Evolutionary conservation across 2,113 vertebrate species (phyloP), one percentile per base, ranked within the genome.

Genomic region (Tachysurus vachellii): DNA sequence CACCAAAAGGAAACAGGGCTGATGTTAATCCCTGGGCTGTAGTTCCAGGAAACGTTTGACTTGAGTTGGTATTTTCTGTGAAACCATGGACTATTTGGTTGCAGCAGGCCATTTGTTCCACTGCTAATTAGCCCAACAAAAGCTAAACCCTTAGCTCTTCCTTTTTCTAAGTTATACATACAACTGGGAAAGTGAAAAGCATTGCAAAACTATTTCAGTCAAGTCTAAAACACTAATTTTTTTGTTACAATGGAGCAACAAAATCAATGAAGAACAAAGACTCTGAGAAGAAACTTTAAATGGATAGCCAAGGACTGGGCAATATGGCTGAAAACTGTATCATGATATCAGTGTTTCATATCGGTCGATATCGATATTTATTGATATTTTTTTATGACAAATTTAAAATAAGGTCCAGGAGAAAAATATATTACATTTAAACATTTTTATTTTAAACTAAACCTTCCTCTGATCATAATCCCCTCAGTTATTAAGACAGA

Each of bases 1-100:
- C 76, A 31, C 50, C 76, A 79, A 79, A 79, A 79, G 23, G 50
- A 56, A 79, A 79, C 7, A 1, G 0, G 50, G 16, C 76, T 79
- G 11, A 56, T 56, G 9, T 54, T 54, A 26, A 28, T 56, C 31
- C n/a, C 53, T 56, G n/a, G 14, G 50, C 50, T 79, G 50, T 31
- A 79, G 76, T 56, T 79, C 50, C 76, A 36, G 77, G 77, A 59
- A 80, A 80, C 28, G 5, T 59, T 80, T 80, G 12, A 59, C 54
- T 23, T 59, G 8, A 57, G n/a, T 10, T 28, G 50, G 50, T 17
- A 3, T 56, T 56, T 59, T 57, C 75, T 54, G 28, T 54, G 26
- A 77, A n/a, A 28, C 23, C 50, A 54, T 59, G 53, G 10, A 80
- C n/a, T 31, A 36, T 59, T 80, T 36, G 54, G 17, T 42, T 59